These are phyloP conservation scores for Menura novaehollandiae DNA, from an alignment of 2,113 vertebrate genomes.

Conservation along the genomic window DNA sequence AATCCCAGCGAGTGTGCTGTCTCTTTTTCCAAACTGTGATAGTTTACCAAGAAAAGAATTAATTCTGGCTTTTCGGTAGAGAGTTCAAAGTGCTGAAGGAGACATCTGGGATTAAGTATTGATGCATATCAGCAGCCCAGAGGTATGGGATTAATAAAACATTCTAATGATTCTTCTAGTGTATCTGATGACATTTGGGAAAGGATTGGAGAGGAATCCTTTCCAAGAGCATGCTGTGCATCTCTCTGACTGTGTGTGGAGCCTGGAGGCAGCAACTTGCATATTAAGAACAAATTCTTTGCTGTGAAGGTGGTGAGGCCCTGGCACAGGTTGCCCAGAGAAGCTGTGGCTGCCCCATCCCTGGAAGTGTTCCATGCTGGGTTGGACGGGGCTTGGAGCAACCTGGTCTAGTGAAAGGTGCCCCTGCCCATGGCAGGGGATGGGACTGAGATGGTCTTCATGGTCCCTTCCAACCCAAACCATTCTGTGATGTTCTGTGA, in stretches of 20 bases:
- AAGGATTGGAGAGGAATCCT: neutral
- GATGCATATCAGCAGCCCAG: neutral
- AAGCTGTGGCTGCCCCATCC: neutral
- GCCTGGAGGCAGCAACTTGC: neutral
- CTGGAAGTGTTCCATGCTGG: rapidly evolving
- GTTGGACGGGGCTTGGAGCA: neutral
- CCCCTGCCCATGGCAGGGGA: neutral
- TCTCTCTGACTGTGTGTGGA: neutral
- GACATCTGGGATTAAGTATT: constrained; percentile 3
- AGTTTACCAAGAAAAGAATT: constrained; percentile 11
- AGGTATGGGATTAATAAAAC: constrained; percentile 47
- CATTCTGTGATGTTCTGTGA: neutral
- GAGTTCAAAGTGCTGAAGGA: constrained; percentile 3
- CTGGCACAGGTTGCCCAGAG: neutral
- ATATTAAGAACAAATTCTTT: neutral
- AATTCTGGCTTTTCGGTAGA: constrained; percentile 4
- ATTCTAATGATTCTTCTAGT: neutral
- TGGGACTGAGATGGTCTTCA: neutral
- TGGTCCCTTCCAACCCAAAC: neutral
- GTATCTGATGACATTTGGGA: neutral
- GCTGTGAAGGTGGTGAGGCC: no score
- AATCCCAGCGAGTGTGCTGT: rapidly evolving
- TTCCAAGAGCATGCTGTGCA: neutral
- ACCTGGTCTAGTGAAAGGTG: neutral
- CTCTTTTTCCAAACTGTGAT: neutral